Percentiles rank a stretch among this genome's conserved stretches.
Conservation (phyloP, 2,888 invertebrate genomes). For the Tineola bisselliella region DNA sequence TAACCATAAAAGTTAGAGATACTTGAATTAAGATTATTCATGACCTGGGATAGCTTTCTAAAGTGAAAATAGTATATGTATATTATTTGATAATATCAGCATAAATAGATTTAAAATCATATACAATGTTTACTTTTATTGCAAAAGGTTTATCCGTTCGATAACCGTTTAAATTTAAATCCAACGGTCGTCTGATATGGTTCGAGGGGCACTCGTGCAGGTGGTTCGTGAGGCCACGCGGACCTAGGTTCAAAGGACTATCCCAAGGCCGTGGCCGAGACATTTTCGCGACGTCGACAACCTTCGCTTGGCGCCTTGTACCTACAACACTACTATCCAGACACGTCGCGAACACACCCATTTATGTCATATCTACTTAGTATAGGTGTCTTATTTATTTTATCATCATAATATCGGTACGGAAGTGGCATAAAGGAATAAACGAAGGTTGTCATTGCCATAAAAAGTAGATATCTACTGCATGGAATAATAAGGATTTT, state of each 20-base stretch:
- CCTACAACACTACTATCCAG: neutral
- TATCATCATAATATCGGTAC: neutral
- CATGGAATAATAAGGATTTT: neutral
- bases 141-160: neutral
- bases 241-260: slow-evolving; percentile 54
- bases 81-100: neutral
- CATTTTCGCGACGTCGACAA: slow-evolving; percentile 30
- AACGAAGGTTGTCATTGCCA: neutral
- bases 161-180: slow-evolving; percentile 4
- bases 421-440: neutral
- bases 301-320: slow-evolving; percentile 32
- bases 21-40: no score
- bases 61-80: no score
- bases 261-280: slow-evolving; percentile 47
- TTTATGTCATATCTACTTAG: neutral
- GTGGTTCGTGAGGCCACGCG: slow-evolving; percentile 34
- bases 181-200: neutral
- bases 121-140: no score
- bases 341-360: neutral
- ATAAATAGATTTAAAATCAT: no score
- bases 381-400: neutral
- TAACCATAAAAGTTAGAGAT: no score
- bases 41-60: no score
- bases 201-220: slow-evolving; percentile 41
- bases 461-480: neutral